phyloP scores from a whole-genome alignment of 2,113 vertebrate genomes.

The cattle (Bos taurus) region DNA sequence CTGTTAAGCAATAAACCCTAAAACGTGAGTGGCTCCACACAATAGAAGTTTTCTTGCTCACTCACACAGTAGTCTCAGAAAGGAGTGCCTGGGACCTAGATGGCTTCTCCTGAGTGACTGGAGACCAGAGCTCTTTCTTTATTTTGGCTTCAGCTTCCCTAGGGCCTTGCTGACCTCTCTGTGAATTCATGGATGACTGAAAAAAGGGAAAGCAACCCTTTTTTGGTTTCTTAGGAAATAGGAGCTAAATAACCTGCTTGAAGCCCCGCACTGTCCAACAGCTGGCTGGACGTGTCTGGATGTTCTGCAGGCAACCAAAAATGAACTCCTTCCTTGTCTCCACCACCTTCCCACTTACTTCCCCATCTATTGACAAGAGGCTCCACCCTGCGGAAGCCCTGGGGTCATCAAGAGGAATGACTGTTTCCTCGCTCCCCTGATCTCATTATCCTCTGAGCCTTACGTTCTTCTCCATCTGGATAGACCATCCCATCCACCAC shows the following conservation, averaged over 20 bases:
- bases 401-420: not conserved
- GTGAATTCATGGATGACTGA: not conserved
- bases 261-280: not conserved
- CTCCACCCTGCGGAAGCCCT: not conserved
- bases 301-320: not conserved
- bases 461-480: fast-evolving
- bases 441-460: not conserved
- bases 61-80: no score
- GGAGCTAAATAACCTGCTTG: not conserved
- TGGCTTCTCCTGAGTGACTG: not conserved
- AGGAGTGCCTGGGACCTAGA: not conserved
- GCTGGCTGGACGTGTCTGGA: fast-evolving
- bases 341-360: no score
- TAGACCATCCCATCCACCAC: fast-evolving
- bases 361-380: not conserved
- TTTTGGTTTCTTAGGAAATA: not conserved
- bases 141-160: not conserved
- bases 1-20: not conserved
- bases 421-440: not conserved
- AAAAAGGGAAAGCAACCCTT: not conserved
- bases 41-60: no score
- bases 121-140: not conserved
- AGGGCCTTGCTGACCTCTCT: not conserved
- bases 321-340: no score
- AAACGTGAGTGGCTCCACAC: not conserved